phyloP scores from a whole-genome alignment of 2,888 invertebrate genomes.

The Lasius fuliginosus region DNA sequence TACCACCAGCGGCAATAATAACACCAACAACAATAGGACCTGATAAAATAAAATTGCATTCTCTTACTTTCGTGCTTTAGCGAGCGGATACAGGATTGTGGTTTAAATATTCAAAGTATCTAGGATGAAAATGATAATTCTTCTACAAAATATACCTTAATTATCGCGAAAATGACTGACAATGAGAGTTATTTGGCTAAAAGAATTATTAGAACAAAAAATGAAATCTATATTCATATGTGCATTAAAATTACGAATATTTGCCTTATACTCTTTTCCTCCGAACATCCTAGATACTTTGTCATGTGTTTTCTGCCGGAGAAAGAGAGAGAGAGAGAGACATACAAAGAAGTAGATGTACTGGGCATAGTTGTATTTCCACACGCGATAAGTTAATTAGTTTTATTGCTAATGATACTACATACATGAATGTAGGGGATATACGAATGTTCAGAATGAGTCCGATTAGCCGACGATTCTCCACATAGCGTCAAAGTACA shows the following conservation, averaged over 20 bases:
- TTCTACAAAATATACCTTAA: background rate
- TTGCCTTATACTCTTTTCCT: slow-evolving; percentile 15
- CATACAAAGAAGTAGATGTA: slow-evolving; percentile 4
- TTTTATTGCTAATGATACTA: slow-evolving; percentile 9
- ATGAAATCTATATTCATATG: background rate
- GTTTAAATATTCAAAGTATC: slow-evolving; percentile 16
- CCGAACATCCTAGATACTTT: slow-evolving; percentile 24
- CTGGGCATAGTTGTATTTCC: slow-evolving; percentile 11
- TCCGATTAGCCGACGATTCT: slow-evolving; percentile 22
- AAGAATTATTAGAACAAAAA: background rate
- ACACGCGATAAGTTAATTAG: slow-evolving; percentile 10
- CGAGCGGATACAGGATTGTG: background rate
- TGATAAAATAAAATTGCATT: slow-evolving; percentile 28
- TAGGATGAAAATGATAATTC: background rate
- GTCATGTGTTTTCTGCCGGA: background rate
- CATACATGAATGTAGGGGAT: background rate
- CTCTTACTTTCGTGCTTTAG: slow-evolving; percentile 9
- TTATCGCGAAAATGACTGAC: background rate
- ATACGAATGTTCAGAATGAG: background rate
- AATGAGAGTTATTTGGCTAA: background rate
- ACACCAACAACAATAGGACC: slow-evolving; percentile 67
- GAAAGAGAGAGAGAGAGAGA: slow-evolving; percentile 5
- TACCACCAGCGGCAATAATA: slow-evolving; percentile 64
- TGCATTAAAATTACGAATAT: slow-evolving; percentile 10
- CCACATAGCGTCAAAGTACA: slow-evolving; percentile 48